These are phyloP conservation scores for Scaptodrosophila latifasciaeformis DNA, from an alignment of 2,888 invertebrate species.

Conservation along the genomic window DNA sequence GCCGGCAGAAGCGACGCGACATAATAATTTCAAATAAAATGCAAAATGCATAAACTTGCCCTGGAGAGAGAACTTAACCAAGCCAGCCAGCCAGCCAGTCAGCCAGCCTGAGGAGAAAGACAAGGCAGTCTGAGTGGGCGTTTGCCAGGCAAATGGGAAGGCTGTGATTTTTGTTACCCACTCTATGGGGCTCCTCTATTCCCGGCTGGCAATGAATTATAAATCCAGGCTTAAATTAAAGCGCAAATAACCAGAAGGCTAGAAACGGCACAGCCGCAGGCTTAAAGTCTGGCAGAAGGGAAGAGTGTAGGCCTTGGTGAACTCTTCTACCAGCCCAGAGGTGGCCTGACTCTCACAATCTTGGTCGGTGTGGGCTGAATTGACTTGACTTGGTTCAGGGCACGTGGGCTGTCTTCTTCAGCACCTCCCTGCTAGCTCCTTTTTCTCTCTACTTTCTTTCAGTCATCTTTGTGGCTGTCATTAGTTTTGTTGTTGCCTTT, in stretches of 20 bases:
- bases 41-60: constrained; percentile 60
- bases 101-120: constrained; percentile 1
- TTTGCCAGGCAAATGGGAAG: background rate
- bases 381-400: constrained; percentile 3
- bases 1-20: constrained; percentile 50
- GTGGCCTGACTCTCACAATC: constrained; percentile 7
- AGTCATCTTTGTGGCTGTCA: too few relatives aligned
- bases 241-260: constrained; percentile 30
- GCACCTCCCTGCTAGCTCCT: too few relatives aligned
- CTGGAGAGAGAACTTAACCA: constrained; percentile 34
- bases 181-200: too few relatives aligned
- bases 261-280: background rate
- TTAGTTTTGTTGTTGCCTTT: too few relatives aligned
- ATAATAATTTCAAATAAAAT: constrained; percentile 71
- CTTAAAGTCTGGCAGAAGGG: background rate
- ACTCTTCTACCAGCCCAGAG: constrained; percentile 5
- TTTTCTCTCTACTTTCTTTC: too few relatives aligned
- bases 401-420: constrained; percentile 9
- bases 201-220: constrained; percentile 65
- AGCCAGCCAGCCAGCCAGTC: constrained; percentile 12
- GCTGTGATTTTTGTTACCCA: too few relatives aligned
- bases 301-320: too few relatives aligned
- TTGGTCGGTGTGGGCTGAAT: constrained; percentile 20
- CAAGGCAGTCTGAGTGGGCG: background rate
- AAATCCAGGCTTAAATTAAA: constrained; percentile 69